These are phyloP conservation scores for Agrilus biguttatus DNA, from an alignment of 2,888 invertebrate species.

Conservation along the genomic window DNA sequence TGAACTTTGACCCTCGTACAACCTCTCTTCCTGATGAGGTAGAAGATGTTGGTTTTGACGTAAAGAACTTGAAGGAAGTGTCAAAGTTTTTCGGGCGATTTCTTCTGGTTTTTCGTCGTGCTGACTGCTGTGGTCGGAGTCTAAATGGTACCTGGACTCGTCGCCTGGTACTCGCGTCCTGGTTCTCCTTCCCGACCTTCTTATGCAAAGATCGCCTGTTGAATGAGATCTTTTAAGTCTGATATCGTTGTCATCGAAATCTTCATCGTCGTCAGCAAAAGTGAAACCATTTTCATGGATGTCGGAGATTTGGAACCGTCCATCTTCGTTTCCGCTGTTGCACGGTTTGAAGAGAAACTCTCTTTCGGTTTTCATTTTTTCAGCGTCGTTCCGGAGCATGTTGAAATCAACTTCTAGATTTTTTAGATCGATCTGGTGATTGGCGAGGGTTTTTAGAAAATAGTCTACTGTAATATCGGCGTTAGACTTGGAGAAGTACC, in stretches of 20 bases:
- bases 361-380: constrained; percentile 16
- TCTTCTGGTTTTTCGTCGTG: constrained; percentile 39
- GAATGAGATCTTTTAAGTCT: constrained; percentile 34
- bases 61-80: constrained; percentile 21
- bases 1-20: constrained; percentile 32
- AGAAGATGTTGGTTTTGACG: constrained; percentile 26
- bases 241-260: constrained; percentile 27
- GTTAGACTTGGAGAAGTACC: constrained; percentile 26
- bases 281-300: constrained; percentile 35
- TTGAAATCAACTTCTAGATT: constrained; percentile 23
- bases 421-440: constrained; percentile 32
- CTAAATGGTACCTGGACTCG: constrained; percentile 34
- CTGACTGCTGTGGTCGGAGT: constrained; percentile 37
- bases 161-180: constrained; percentile 24
- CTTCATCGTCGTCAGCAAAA: constrained; percentile 26
- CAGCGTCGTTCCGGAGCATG: constrained; percentile 21
- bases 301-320: constrained; percentile 37
- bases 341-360: constrained; percentile 29
- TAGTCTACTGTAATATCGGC: constrained; percentile 39
- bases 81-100: constrained; percentile 27
- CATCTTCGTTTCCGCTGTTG: constrained; percentile 32
- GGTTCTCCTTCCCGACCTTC: constrained; percentile 23
- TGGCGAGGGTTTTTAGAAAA: constrained; percentile 36
- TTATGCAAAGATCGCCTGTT: constrained; percentile 33
- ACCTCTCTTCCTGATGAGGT: constrained; percentile 23